These are phyloP conservation scores for Drosophila watanabei DNA, from an alignment of 1,140 invertebrate species.

Conservation along the genomic window DNA sequence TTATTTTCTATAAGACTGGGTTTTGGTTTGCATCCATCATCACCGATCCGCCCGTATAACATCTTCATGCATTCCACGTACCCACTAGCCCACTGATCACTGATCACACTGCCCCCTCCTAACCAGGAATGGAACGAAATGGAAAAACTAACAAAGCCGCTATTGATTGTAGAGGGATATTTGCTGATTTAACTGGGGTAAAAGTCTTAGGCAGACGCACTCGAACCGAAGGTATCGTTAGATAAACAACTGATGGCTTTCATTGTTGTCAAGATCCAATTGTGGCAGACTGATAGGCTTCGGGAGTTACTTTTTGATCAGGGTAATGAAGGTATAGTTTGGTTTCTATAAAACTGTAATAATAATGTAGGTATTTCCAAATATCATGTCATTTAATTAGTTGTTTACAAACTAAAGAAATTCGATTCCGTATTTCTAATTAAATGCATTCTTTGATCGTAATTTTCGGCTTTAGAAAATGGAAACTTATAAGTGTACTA, in stretches of 20 bases:
- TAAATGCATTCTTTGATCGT: neutral
- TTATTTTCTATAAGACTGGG: conserved; percentile 13
- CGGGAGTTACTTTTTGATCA: neutral
- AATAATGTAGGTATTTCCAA: neutral
- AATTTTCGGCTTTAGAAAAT: too few species aligned
- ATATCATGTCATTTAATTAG: too few species aligned
- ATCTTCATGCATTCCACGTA: conserved; percentile 19
- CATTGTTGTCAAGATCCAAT: conserved; percentile 20
- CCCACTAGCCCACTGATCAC: conserved; percentile 37
- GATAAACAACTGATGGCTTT: conserved; percentile 40
- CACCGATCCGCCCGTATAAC: conserved; percentile 1
- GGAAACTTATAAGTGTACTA: neutral
- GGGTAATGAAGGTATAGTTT: too few species aligned
- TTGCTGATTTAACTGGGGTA: conserved; percentile 41
- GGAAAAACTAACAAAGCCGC: conserved; percentile 21
- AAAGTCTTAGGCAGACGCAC: conserved; percentile 29
- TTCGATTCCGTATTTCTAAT: too few species aligned
- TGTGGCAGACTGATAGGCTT: conserved; percentile 26
- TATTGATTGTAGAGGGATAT: conserved; percentile 43
- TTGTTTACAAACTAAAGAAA: neutral
- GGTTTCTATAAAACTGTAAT: too few species aligned
- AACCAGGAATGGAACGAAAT: conserved; percentile 52
- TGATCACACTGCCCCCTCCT: conserved; percentile 7
- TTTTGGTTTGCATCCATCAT: conserved; percentile 27
- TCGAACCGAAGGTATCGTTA: conserved; percentile 26